phyloP scores from a whole-genome alignment of 2,888 invertebrate genomes.

The Drosophila stalkeri region DNA sequence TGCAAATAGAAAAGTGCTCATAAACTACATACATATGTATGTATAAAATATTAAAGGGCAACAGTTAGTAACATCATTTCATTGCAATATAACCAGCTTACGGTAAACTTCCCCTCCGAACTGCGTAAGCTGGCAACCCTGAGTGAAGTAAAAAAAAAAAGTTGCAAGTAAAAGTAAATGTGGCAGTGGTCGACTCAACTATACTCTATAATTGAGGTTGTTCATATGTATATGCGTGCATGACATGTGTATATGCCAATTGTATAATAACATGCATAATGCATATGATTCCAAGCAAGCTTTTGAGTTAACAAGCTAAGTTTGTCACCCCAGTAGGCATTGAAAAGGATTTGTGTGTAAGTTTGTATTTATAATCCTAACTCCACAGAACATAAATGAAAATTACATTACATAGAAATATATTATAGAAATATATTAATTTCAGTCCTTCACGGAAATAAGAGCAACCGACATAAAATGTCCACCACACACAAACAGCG shows the following conservation, averaged over 20 bases:
- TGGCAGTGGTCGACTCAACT: constrained; percentile 21
- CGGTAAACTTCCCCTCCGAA: neutral
- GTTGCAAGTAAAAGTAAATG: constrained; percentile 4
- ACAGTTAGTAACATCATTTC: neutral
- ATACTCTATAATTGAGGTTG: constrained; percentile 18
- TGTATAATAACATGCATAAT: constrained; percentile 2
- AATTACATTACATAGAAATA: neutral
- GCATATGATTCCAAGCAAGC: neutral
- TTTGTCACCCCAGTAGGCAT: constrained; percentile 3
- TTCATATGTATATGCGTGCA: neutral
- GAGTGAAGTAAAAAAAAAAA: constrained; percentile 17
- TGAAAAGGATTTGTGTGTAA: neutral
- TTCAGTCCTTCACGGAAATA: constrained; percentile 20
- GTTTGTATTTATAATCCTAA: neutral
- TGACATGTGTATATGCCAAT: neutral
- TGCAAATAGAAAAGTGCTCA: constrained; percentile 50
- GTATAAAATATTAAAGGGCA: constrained; percentile 6
- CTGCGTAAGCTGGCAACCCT: constrained; percentile 28
- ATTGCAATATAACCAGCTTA: neutral
- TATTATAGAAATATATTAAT: neutral
- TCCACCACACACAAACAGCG: constrained; percentile 94
- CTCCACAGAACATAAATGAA: neutral
- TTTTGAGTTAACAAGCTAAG: neutral
- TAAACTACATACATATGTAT: constrained; percentile 9
- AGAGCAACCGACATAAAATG: constrained; percentile 86